These are phyloP conservation scores for Muntiacus reevesi DNA, from an alignment of 2,113 vertebrate species.

Conservation along the genomic window DNA sequence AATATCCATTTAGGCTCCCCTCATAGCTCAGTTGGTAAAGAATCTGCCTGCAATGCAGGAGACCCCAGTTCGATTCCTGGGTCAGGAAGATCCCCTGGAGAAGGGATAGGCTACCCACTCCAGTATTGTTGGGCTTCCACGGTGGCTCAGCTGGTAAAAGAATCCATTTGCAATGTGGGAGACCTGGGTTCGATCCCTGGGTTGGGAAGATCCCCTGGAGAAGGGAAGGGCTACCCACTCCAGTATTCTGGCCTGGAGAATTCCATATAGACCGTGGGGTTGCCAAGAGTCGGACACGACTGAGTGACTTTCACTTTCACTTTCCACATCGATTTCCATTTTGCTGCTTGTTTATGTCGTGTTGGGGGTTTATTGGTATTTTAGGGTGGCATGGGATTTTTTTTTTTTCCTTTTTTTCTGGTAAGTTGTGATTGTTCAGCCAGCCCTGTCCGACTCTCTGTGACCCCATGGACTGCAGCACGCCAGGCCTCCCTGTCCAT, in stretches of 20 bases:
- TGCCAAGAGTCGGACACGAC: not conserved
- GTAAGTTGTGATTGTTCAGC: not conserved
- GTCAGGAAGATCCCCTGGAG: not conserved
- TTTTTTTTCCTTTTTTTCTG: not conserved
- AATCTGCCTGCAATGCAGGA: not conserved
- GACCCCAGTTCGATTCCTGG: not conserved
- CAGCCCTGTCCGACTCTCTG: rapidly evolving
- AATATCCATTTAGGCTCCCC: not conserved
- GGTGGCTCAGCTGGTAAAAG: not conserved
- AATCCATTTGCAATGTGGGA: rapidly evolving
- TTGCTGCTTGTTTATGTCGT: rapidly evolving
- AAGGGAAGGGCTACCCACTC: rapidly evolving
- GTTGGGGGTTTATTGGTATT: not conserved
- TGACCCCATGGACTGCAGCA: rapidly evolving
- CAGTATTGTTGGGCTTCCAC: not conserved
- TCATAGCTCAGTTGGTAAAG: not conserved
- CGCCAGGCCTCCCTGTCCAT: not conserved
- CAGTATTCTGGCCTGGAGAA: not conserved
- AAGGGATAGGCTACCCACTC: not conserved
- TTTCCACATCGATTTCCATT: rapidly evolving
- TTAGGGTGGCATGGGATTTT: not conserved
- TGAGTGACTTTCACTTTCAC: not conserved
- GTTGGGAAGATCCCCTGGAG: not conserved
- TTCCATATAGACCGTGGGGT: rapidly evolving
- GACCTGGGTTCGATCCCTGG: not conserved